Evolutionary conservation across 1,140 invertebrate species (phyloP), one percentile per base, ranked within the genome.

Genomic region (Eurosta solidaginis): DNA sequence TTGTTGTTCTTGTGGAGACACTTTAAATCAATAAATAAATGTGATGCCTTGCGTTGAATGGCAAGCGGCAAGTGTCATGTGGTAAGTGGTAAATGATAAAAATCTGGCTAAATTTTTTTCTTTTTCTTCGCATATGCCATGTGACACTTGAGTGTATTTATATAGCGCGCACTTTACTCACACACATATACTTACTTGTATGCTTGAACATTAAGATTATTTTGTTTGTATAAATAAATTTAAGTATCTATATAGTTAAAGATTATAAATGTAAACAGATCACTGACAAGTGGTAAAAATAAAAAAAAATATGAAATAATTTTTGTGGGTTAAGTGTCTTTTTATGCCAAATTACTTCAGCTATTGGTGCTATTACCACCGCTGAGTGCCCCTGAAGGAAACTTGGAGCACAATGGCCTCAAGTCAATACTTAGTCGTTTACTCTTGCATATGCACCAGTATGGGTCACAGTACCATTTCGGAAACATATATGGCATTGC

Each of bases 281-380:
- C n/a, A 33, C 12, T 17, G 17, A 68, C 20, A 22, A 68, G 33
- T 40, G 59, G 1, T n/a, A 17, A 27, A 40, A 68, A 22, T 68
- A 68, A 22, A 20, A 33, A 17, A 40, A 17, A 68, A 29, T 9
- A 68, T 68, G 59, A 68, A 68, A 40, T 68, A 40, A 68, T 68
- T 68, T 68, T 68, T 10, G 59, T 42, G 33, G 12, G n/a, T 40
- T 33, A 40, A 40, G 59, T 40, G 40, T 17, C 36, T 68, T 68
- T 68, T 68, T 68, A 68, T 68, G 59, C 9, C 40, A 68, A 40
- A 40, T 68, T 36, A n/a, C 59, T 68, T 9, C n/a, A n/a, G n/a
- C n/a, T n/a, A n/a, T n/a, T n/a, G n/a, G n/a, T n/a, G n/a, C n/a
- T n/a, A n/a, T n/a, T n/a, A n/a, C n/a, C n/a, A n/a, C n/a, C n/a